phyloP scores from a whole-genome alignment of 2,888 invertebrate genomes.

The Pterobdella sp. region DNA sequence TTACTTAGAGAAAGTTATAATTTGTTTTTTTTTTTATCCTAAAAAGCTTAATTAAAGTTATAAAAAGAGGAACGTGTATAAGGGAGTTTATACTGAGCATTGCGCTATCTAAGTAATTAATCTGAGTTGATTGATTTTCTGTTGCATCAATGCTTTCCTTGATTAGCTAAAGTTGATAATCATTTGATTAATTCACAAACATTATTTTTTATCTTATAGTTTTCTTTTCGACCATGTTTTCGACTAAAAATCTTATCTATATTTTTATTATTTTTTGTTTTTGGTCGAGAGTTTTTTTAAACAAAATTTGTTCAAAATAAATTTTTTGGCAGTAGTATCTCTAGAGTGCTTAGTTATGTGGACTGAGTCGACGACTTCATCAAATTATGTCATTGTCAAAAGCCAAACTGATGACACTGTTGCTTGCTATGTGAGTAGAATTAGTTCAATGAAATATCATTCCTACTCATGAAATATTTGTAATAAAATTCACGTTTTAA shows the following conservation, averaged over 20 bases:
- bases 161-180: not conserved
- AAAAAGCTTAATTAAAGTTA: not conserved
- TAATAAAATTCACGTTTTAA: too few relatives aligned
- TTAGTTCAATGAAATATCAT: too few relatives aligned
- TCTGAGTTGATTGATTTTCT: conserved; percentile 5
- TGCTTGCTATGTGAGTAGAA: conserved; percentile 21
- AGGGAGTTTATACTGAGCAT: too few relatives aligned
- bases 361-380: conserved; percentile 8
- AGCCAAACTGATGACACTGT: not conserved
- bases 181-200: conserved; percentile 2
- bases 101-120: not conserved
- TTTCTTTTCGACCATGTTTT: not conserved
- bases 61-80: not conserved
- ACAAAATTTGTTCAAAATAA: not conserved
- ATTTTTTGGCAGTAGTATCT: not conserved
- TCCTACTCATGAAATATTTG: too few relatives aligned
- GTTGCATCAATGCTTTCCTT: conserved; percentile 4
- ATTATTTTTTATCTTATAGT: not conserved
- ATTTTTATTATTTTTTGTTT: not conserved
- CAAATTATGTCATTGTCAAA: conserved; percentile 22
- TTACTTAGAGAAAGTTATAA: too few relatives aligned
- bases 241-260: not conserved
- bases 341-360: conserved; percentile 28
- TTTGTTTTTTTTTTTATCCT: not conserved
- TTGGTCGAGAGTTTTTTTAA: not conserved